A percentile compares a stretch with the other conserved stretches of the same genome.
phyloP scores from a whole-genome alignment of 2,888 invertebrate species.

The Alsophila aescularia region DNA sequence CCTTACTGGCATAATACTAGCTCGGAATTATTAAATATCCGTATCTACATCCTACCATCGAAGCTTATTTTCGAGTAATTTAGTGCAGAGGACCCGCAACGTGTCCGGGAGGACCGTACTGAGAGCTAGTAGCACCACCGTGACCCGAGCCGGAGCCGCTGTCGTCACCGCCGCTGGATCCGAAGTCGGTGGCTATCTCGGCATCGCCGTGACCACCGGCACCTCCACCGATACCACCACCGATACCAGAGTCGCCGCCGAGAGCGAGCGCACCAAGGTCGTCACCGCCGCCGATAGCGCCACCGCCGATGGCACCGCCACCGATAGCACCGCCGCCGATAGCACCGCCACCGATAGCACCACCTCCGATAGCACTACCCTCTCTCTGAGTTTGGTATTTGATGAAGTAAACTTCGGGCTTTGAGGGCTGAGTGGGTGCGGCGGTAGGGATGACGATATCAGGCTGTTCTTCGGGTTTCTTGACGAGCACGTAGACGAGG shows the following conservation, averaged over 20 bases:
- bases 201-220: slow-evolving; percentile 60
- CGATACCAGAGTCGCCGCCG: slow-evolving; percentile 54
- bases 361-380: slow-evolving; percentile 72
- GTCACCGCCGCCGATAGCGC: slow-evolving; percentile 56
- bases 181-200: slow-evolving; percentile 65
- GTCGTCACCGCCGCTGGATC: slow-evolving; percentile 61
- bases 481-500: slow-evolving; percentile 94
- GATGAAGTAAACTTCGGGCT: slow-evolving; percentile 96
- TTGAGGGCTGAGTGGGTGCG: slow-evolving; percentile 92
- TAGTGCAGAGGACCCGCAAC: slow-evolving; percentile 80
- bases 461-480: slow-evolving; percentile 93
- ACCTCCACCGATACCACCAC: slow-evolving; percentile 46
- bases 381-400: slow-evolving; percentile 90
- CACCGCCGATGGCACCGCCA: slow-evolving; percentile 48
- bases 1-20: slow-evolving; percentile 33
- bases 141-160: slow-evolving; percentile 57
- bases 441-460: slow-evolving; percentile 91
- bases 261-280: slow-evolving; percentile 57
- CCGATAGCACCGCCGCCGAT: slow-evolving; percentile 51
- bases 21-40: slow-evolving; percentile 60
- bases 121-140: slow-evolving; percentile 72
- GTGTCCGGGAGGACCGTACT: slow-evolving; percentile 82
- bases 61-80: slow-evolving; percentile 43
- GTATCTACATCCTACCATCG: slow-evolving; percentile 59
- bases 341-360: slow-evolving; percentile 65